Conservation (phyloP, 2,113 vertebrate species). For the Maylandia zebra region DNA sequence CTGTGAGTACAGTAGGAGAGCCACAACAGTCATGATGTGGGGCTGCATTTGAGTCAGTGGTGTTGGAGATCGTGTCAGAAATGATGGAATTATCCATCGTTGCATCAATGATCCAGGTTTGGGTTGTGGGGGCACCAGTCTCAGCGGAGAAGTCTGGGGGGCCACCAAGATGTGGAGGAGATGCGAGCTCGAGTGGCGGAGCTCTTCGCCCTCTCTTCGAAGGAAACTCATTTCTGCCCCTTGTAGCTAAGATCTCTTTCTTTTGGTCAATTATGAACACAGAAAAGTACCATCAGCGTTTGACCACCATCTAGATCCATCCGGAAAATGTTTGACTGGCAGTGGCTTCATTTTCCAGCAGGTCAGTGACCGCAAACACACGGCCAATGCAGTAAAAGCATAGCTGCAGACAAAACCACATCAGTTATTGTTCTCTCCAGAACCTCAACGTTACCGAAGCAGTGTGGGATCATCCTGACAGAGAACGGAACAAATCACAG, state of each 20-base stretch:
- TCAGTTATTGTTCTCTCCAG: background rate
- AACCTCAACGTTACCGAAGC: background rate
- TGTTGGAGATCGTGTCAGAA: background rate
- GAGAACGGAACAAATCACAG: background rate
- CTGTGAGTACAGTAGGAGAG: background rate
- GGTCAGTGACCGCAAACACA: fast-evolving
- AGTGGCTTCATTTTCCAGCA: background rate
- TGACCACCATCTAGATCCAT: background rate
- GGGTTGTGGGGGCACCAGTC: background rate
- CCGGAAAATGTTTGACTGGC: background rate
- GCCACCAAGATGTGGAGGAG: background rate
- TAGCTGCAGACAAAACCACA: background rate
- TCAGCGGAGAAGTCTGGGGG: fast-evolving
- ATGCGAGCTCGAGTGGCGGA: background rate
- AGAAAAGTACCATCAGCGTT: fast-evolving
- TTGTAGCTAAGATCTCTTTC: background rate
- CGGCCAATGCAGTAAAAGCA: fast-evolving
- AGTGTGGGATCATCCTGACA: background rate
- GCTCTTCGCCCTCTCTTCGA: background rate
- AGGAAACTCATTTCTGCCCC: background rate
- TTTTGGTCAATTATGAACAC: background rate
- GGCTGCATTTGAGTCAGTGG: background rate
- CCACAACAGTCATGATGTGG: background rate
- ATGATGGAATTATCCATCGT: background rate
- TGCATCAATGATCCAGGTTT: background rate